Evolutionary conservation across 1,140 invertebrate species (phyloP), one percentile per base, ranked within the genome.

Genomic region (Globodera rostochiensis): DNA sequence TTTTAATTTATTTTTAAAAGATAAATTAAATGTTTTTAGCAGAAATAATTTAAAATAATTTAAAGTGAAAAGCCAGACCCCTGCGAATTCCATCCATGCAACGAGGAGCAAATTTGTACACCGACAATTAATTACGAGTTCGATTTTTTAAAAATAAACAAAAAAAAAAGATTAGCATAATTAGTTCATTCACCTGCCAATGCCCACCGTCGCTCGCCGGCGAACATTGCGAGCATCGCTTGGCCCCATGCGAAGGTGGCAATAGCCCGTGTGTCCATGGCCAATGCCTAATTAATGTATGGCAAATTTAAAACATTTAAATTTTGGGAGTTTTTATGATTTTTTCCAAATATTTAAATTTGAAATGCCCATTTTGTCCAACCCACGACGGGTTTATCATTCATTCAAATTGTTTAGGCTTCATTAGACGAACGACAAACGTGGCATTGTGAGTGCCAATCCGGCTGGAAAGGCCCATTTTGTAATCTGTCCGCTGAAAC

Each of bases 381-480:
- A n/a, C n/a, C n/a, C n/a, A n/a, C n/a, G n/a, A n/a, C n/a, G n/a
- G n/a, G n/a, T n/a, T n/a, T n/a, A n/a, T n/a, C n/a, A n/a, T n/a
- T n/a, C n/a, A n/a, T n/a, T n/a, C n/a, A n/a, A n/a, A n/a, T n/a
- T n/a, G 6, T 50, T 50, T 50, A 50, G 49, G 49, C 49, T 50
- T 50, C 25, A 25, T 25, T 25, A 2, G 49, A 11, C 95, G 95
- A 5, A 94, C 25, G 25, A 60, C 57, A 60, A 60, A 19, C 95
- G 88, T 95, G 96, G 47, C 45, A 49, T 47, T 96, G 95, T 90
- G 92, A 93, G 64, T 97, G 95, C 84, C 93, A 94, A 89, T 93
- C 94, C 0, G 95, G 95, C 1, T 97, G 94, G 90, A 95, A 94
- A 0, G 95, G 95, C 19, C 92, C 93, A 69, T 91, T 95, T 0